Percentiles rank a stretch among this genome's conserved stretches.
These are phyloP conservation scores for Lithobates sylvaticus DNA, from an alignment of 2,797 vertebrate species.

Conservation along the genomic window DNA sequence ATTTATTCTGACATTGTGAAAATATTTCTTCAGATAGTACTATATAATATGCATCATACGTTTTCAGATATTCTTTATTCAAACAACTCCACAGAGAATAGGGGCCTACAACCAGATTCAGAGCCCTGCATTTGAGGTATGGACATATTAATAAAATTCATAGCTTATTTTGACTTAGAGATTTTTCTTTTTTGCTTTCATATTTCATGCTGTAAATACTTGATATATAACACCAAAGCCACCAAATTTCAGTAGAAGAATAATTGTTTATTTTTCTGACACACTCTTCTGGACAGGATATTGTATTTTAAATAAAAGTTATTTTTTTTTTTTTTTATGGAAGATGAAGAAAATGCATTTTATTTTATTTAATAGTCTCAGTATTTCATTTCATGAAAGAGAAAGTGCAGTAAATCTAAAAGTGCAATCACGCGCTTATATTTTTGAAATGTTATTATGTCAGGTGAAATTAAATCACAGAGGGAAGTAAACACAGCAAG, in stretches of 20 bases:
- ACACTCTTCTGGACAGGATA: constrained; percentile 5
- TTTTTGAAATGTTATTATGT: constrained; percentile 26
- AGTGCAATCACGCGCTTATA: constrained; percentile 27
- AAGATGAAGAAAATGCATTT: constrained; percentile 40
- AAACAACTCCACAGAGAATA: constrained; percentile 11
- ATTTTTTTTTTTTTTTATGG: constrained; percentile 14
- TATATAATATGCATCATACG: constrained; percentile 31
- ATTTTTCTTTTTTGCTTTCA: constrained; percentile 15
- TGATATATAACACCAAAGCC: constrained; percentile 41
- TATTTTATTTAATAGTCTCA: constrained; percentile 32
- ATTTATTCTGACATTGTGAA: constrained; percentile 27
- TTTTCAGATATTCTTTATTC: constrained; percentile 26
- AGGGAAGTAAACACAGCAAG: constrained; percentile 13
- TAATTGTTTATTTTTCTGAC: constrained; percentile 47
- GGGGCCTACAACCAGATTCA: constrained; percentile 29
- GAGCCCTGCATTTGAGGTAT: constrained; percentile 6
- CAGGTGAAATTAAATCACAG: constrained; percentile 10
- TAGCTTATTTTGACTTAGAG: constrained; percentile 37
- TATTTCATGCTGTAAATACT: constrained; percentile 31
- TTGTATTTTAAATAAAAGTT: constrained; percentile 24
- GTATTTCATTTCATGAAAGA: constrained; percentile 45
- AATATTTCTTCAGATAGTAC: constrained; percentile 23
- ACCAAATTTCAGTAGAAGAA: constrained; percentile 26
- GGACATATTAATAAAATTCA: constrained; percentile 32
- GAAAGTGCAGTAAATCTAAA: constrained; percentile 33